Percentiles rank a stretch among this genome's conserved stretches.
phyloP scores from a whole-genome alignment of 2,113 vertebrate species.

The Puntigrus tetrazona region DNA sequence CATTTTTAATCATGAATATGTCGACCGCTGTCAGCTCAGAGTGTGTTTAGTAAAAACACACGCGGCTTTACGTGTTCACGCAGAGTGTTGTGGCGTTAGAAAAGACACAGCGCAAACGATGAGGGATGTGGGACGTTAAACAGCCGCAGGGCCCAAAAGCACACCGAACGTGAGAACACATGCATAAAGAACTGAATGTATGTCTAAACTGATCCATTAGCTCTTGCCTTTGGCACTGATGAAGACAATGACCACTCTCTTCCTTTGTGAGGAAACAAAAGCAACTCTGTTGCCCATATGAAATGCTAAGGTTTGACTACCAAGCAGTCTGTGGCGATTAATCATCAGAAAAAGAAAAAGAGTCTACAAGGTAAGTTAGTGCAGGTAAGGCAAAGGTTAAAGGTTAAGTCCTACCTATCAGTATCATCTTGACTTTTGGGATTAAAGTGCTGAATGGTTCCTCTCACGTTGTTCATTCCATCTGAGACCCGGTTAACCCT shows the following conservation, averaged over 20 bases:
- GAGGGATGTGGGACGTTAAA: conserved; percentile 14
- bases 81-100: background rate
- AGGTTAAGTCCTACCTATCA: conserved; percentile 78
- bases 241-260: conserved; percentile 39
- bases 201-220: conserved; percentile 23
- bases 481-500: conserved; percentile 74
- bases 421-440: conserved; percentile 79
- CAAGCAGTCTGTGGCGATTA: background rate
- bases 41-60: conserved; percentile 24
- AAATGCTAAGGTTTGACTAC: conserved; percentile 10
- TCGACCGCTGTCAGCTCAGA: conserved; percentile 1
- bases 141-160: conserved; percentile 22
- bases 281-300: conserved; percentile 39
- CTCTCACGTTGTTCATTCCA: conserved; percentile 78
- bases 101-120: background rate
- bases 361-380: conserved; percentile 12
- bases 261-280: conserved; percentile 42
- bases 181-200: conserved; percentile 6
- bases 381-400: conserved; percentile 8
- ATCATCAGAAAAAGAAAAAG: background rate
- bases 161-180: conserved; percentile 8
- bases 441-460: conserved; percentile 78
- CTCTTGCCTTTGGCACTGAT: conserved; percentile 19
- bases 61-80: background rate
- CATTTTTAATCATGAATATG: conserved; percentile 18